phyloP scores from a whole-genome alignment of 2,113 vertebrate species.

The Brachyhypopomus occidentalis region DNA sequence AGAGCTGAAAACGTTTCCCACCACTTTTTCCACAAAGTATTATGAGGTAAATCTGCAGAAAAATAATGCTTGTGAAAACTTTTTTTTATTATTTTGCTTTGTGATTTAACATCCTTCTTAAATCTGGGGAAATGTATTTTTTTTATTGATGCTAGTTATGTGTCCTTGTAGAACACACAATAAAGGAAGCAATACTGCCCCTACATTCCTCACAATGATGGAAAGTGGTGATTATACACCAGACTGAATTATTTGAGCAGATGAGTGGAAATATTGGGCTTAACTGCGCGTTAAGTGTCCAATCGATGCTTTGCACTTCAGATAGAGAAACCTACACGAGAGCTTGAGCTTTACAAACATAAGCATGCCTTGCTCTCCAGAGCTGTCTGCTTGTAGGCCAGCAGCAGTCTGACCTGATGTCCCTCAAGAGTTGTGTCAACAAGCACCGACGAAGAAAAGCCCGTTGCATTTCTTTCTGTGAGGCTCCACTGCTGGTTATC shows the following conservation, averaged over 20 bases:
- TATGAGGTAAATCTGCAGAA: neutral
- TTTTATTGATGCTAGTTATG: neutral
- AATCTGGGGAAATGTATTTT: neutral
- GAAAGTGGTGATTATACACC: constrained; percentile 2
- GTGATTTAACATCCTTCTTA: neutral
- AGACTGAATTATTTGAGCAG: constrained; percentile 10
- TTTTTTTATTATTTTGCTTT: neutral
- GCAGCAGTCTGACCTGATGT: neutral
- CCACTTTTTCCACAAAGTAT: constrained; percentile 1
- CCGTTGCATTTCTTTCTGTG: constrained; percentile 4
- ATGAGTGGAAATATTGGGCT: neutral
- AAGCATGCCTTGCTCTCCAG: neutral
- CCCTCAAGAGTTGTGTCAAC: constrained; percentile 15
- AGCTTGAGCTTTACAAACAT: neutral
- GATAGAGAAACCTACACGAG: neutral
- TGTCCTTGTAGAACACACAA: neutral
- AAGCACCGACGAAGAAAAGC: neutral
- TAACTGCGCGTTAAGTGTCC: constrained; percentile 1
- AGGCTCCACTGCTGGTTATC: neutral
- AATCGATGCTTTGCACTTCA: constrained; percentile 6
- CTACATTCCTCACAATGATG: neutral
- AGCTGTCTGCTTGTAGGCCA: neutral
- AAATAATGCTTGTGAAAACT: neutral
- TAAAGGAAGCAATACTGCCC: neutral
- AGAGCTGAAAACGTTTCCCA: neutral